Evolutionary conservation across 2,888 invertebrate species (phyloP), one percentile per base, ranked within the genome.

Genomic region (Baccha elongata): DNA sequence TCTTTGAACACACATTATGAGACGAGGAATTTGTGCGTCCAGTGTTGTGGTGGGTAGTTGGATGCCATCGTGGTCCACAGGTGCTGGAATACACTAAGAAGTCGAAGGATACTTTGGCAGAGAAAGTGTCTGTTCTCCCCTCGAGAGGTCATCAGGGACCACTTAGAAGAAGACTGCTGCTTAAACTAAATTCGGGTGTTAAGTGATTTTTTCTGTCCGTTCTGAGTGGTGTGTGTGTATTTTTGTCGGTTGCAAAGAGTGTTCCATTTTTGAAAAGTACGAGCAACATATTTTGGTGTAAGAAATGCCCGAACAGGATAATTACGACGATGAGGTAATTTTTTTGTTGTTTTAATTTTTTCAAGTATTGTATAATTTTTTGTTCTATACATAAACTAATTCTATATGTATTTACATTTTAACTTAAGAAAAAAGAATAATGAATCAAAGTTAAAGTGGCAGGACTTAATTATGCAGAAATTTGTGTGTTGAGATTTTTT

Each of bases 321-420:
- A 90, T 89, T 90, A 90, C 87, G 90, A 90, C 88, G 90, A 90
- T 88, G 90, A 90, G 90, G 90, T 90, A 90, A 90, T 86, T 88
- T 86, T 53, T 17, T 23, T 23, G 3, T 68, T 62, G 50, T 13
- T 15, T 71, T 17, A n/a, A 13, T 3, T 10, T 32, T 11, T 19
- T 19, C 2, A 35, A 15, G 15, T 50, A 10, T n/a, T n/a, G n/a
- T n/a, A 11, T 21, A 21, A 23, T 8, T 29, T 17, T 48, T 44
- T n/a, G 17, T 62, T 40, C 5, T 48, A 55, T 50, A 32, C 35
- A 71, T 62, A 32, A 19, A 37, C 26, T 10, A 26, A 58, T 23
- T 58, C 40, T 26, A 58, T 42, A 42, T 42, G n/a, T n/a, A 23
- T 23, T 42, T 52, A 11, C 23, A 15, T 55, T 23, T 55, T 55